Base-by-base conservation (phyloP, 2,113 vertebrate species). In the Tychaedon coryphoeus region DNA sequence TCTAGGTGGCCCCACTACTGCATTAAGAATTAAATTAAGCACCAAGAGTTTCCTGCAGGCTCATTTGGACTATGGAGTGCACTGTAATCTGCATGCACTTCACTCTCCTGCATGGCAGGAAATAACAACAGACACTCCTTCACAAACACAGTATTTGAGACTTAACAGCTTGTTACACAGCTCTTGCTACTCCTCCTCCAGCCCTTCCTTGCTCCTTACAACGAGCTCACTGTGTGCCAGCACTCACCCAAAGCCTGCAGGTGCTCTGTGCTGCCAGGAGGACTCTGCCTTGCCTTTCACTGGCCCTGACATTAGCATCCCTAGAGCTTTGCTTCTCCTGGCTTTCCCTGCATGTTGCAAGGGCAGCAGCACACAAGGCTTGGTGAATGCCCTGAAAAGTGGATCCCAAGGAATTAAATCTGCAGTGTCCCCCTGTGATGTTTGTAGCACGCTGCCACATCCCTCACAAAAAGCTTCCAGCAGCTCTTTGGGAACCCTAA, bases 1-100 rank as follows among this genome's bases (percentile, higher is more conserved):
- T 42, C 43, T 81, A 53, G 93, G 80, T 92, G 81, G 36, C 84
- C 83, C 57, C 48, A 43, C 43, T 75, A 14, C 31, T 93, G 73
- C 48, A 23, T 79, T 87, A 66, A 69, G 84, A 81, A 82, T 85
- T 77, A 57, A 95, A 87, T 92, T 64, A 85, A 69, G 57, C 89
- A 71, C 22, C 0, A 38, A 36, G 61, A 45, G 70, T 89, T 92
- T 31, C 84, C 91, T 81, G 62, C 76, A 69, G 91, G 64, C 56
- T 89, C 48, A 10, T 74, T 67, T 89, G 73, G 66, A n/a, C 73
- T 43, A 1, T 57, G 6, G 45, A 81, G 86, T 69, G 73, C 54
- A 12, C 66, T 66, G 38, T 58, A 70, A 73, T 75, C 70, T 71
- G 62, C 70, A 82, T 69, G 70, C 73, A 76, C 81, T 87, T 78